Base-by-base conservation (phyloP, 2,888 invertebrate species). In the Noctua fimbriata region DNA sequence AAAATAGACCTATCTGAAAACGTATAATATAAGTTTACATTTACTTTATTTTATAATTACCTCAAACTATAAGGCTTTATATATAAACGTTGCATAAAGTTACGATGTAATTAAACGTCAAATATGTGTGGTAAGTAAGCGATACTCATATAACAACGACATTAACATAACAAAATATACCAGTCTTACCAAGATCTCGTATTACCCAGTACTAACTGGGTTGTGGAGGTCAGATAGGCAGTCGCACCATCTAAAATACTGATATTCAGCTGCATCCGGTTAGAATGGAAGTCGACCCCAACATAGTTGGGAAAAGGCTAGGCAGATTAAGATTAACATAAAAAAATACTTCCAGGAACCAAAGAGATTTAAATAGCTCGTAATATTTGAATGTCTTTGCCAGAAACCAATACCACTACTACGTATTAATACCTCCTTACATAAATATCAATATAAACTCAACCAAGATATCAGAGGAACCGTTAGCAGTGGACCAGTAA, bases 401-500 rank as follows among this genome's bases (percentile, higher is more conserved):
- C 28, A 41, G 47, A 18, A 63, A 73, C 14, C 55, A 69, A 65
- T 4, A 69, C 21, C 2, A 55, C 36, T 36, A 9, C 55, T 1
- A 28, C 47, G 1, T 0, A 58, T 69, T 36, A 32, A 32, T 10
- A 44, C 55, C 65, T 65, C 36, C 69, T 82, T 82, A 78, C 55
- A 79, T 88, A 81, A 85, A 74, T 75, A n/a, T 14, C 66, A 80
- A 82, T 89, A 52, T 79, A 89, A 85, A 78, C 74, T 81, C 63
- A 76, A 73, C 63, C 79, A 74, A 60, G 70, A 81, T 74, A 84
- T 78, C 69, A 58, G 55, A 82, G 66, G 28, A 55, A 77, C 55
- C 66, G 69, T 55, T 72, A 47, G 10, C 69, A 73, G 44, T 78
- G 44, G 76, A 78, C 88, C 67, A 84, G 85, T 84, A 83, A 82